Conservation (phyloP, 2,888 invertebrate genomes). For the Cephonodes hylas region DNA sequence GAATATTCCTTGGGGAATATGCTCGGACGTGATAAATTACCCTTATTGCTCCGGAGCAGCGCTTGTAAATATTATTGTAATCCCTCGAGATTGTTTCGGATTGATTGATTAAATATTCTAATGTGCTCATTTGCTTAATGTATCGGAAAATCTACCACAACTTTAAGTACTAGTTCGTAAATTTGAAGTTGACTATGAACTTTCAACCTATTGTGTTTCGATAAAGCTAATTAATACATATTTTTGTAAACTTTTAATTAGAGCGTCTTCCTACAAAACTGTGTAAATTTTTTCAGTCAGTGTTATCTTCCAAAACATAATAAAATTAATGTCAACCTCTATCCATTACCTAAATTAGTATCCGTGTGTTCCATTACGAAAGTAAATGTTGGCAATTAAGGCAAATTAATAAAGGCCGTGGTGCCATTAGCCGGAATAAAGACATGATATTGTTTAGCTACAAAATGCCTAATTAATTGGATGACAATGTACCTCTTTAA, state of each 20-base stretch:
- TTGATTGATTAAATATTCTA: neutral
- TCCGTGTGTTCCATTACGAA: constrained; percentile 3
- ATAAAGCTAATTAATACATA: too few species aligned
- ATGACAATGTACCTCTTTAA: neutral
- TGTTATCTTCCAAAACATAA: neutral
- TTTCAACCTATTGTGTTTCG: too few species aligned
- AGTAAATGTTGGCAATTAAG: constrained; percentile 10
- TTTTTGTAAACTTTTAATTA: too few species aligned
- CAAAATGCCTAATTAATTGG: constrained; percentile 10
- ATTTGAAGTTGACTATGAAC: too few species aligned
- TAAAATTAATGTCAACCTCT: neutral
- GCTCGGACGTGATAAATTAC: neutral
- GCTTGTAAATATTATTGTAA: neutral
- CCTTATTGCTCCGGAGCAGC: neutral
- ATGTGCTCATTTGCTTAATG: neutral
- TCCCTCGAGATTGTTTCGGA: neutral
- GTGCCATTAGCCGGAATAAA: neutral
- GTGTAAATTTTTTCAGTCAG: too few species aligned
- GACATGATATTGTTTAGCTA: neutral
- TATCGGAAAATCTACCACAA: too few species aligned
- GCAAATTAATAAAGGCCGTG: constrained; percentile 3
- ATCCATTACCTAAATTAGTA: neutral
- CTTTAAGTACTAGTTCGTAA: neutral
- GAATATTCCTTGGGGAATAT: neutral
- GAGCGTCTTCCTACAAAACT: too few species aligned